These are phyloP conservation scores for Hemicentrotus pulcherrimus DNA, from an alignment of 35 echinoderm and acorn worm species.

Conservation along the genomic window DNA sequence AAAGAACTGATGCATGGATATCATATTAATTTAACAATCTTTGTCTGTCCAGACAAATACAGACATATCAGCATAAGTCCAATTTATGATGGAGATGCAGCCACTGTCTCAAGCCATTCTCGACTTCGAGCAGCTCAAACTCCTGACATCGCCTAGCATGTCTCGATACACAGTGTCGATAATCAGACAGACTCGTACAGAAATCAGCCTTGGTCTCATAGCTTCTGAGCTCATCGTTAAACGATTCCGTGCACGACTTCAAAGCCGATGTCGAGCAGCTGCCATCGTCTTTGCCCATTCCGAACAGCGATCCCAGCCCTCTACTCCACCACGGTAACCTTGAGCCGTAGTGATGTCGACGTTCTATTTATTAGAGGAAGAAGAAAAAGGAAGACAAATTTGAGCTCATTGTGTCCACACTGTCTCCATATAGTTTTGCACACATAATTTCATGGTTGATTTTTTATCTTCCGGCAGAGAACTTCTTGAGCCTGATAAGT, in stretches of 20 bases:
- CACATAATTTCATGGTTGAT: too few species aligned
- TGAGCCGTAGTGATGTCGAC: not conserved
- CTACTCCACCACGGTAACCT: not conserved
- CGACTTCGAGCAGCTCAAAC: slow-evolving; percentile 6
- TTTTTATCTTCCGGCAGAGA: too few species aligned
- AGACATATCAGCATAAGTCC: not conserved
- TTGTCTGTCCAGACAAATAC: not conserved
- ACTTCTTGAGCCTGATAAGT: too few species aligned
- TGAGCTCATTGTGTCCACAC: too few species aligned
- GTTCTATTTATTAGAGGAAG: not conserved
- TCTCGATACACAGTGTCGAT: slow-evolving; percentile 16
- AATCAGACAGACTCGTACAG: slow-evolving; percentile 15
- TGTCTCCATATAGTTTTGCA: too few species aligned
- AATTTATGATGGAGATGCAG: slow-evolving; percentile 4
- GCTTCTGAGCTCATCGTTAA: not conserved
- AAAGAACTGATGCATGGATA: not conserved
- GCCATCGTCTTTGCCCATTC: not conserved
- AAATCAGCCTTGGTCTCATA: not conserved
- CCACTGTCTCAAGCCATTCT: not conserved
- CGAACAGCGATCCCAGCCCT: not conserved
- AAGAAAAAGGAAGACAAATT: not conserved
- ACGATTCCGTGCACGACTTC: slow-evolving; percentile 25
- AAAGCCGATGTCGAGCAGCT: not conserved
- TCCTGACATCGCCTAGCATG: not conserved
- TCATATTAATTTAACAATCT: not conserved